These are phyloP conservation scores for Chelonus formosanus DNA, from an alignment of 2,888 invertebrate species.

Conservation along the genomic window DNA sequence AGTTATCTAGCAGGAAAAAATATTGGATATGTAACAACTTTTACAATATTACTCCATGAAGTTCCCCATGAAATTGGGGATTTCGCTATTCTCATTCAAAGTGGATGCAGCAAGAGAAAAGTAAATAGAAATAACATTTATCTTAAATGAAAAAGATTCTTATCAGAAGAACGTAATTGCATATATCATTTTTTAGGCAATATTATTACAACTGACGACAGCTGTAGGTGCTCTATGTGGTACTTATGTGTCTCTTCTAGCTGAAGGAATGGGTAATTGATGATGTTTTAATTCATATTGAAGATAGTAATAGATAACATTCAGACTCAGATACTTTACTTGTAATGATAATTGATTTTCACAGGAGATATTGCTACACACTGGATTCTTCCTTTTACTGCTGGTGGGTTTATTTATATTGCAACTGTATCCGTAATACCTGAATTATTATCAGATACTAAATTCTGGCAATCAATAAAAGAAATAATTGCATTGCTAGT, in stretches of 20 bases:
- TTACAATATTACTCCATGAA: conserved; percentile 97
- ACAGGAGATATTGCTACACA: conserved; percentile 76
- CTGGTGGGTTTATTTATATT: conserved; percentile 99
- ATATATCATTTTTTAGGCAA: conserved; percentile 72
- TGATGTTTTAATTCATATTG: background rate
- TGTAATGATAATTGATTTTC: conserved; percentile 39
- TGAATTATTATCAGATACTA: conserved; percentile 89
- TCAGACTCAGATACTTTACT: too few species aligned
- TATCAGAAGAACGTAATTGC: too few species aligned
- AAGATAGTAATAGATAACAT: too few species aligned
- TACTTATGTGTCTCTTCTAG: conserved; percentile 85
- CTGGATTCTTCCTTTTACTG: conserved; percentile 97
- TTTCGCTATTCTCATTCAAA: conserved; percentile 97
- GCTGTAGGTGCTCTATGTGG: conserved; percentile 95
- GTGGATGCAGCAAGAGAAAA: conserved; percentile 91
- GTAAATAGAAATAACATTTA: conserved; percentile 56
- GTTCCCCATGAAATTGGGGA: conserved; percentile 99
- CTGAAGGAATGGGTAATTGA: conserved; percentile 73
- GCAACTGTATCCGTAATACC: conserved; percentile 99
- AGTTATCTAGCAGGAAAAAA: conserved; percentile 92
- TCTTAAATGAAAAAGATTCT: too few species aligned
- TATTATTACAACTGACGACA: conserved; percentile 91
- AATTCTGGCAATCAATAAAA: conserved; percentile 86
- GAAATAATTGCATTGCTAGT: conserved; percentile 88
- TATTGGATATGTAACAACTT: conserved; percentile 88